Evolutionary conservation across 2,888 invertebrate genomes (phyloP), one percentile per base, ranked within the genome.

Genomic region (Elysia crispata): DNA sequence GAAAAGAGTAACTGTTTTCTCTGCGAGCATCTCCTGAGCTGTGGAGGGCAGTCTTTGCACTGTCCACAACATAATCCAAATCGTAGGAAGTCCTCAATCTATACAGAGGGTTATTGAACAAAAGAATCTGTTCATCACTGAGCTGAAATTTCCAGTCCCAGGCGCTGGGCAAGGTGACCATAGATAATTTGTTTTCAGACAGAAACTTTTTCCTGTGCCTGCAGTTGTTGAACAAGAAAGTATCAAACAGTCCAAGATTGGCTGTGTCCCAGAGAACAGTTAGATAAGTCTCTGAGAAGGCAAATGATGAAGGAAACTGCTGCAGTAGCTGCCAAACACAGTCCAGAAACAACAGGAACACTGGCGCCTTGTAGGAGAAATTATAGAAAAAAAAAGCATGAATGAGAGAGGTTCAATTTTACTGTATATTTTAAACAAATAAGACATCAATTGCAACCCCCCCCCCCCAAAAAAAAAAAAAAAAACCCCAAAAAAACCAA

Each of bases 61-160:
- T 78, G 60, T 30, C 73, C 33, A 84, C 83, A 25, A 84, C 72
- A 31, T 77, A 70, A 64, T 82, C 80, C 25, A 85, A 66, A 77
- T 86, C 77, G 30, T 64, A 76, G 28, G 80, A 78, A 15, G 67
- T 76, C 31, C 86, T 84, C 41, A 88, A 82, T 28, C 86, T 74
- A 81, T 88, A 97, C 62, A 97, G 93, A 0, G 97, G 97, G 92
- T 97, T 98, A 89, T 95, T 95, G 91, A 98, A 97, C 83, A 97
- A 93, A 3, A 95, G 93, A 80, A 95, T 95, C 90, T 97, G 97
- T 80, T 95, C 95, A 72, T 96, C 95, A 0, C 94, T 94, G 90
- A 97, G 97, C 92, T 97, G 97, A 88, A 96, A 95, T 80, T 95
- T 94, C 97, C 97, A 97, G 90, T 97, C 96, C 97, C 97, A 98